Base-by-base conservation (phyloP, 2,888 invertebrate genomes). In the Oegoconia quadripuncta region DNA sequence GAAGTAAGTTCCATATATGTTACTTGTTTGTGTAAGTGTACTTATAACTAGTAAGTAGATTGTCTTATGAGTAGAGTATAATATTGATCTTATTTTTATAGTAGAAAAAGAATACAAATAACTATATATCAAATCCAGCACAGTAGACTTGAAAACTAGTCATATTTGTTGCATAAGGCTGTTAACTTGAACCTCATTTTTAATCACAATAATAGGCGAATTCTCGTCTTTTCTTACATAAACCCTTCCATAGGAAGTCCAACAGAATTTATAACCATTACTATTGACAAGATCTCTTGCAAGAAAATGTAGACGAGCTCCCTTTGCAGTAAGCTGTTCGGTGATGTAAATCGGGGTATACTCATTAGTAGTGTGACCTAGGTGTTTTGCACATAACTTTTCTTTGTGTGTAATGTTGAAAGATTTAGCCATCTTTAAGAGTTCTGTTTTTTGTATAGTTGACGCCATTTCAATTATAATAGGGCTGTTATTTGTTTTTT, bases 321-420 rank as follows among this genome's bases (percentile, higher is more conserved):
- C 32, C 31, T 32, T 30, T 23, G 40, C 40, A 18, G 40, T 40
- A 4, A 40, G 32, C n/a, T 40, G 35, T 23, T 40, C 35, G 12
- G 40, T 31, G 1, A 40, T 27, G 11, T 26, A 40, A 7, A 40
- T 22, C 4, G 30, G 33, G 11, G 34, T 32, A 13, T 37, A 23
- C 34, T 34, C 42, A 26, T 22, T 14, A 8, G 18, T 12, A n/a
- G n/a, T 31, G 11, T 44, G 12, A 4, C 47, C 50, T 4, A 50
- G 17, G 13, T 52, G 45, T 26, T 42, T 48, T 5, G 48, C 43
- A 6, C 37, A 32, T 5, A 50, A 12, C 25, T 43, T 48, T 4
- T 9, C 26, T 33, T 42, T 41, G 7, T 43, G 22, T 20, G 39
- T 41, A 1, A 26, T 36, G 28, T 52, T 52, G 27, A 34, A 48